phyloP scores from a whole-genome alignment of 2,797 vertebrate species.

The Microhierax caerulescens region DNA sequence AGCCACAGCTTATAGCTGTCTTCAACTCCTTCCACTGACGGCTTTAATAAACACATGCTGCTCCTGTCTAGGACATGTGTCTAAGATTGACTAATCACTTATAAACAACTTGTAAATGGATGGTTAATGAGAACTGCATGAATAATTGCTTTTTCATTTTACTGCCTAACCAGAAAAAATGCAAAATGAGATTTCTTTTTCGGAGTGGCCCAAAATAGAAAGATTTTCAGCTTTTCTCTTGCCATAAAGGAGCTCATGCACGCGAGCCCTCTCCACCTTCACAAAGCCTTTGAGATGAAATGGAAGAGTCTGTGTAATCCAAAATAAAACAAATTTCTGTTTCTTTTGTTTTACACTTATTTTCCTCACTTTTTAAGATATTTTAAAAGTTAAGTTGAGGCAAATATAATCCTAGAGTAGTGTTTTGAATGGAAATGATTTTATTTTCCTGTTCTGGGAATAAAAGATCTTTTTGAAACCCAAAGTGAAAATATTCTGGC shows the following conservation, averaged over 20 bases:
- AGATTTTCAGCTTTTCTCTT: not conserved
- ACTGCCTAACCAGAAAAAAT: conserved; percentile 11
- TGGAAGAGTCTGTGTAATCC: not conserved
- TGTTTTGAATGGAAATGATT: conserved; percentile 14
- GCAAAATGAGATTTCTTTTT: not conserved
- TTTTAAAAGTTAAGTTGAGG: not conserved
- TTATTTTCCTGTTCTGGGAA: conserved; percentile 14
- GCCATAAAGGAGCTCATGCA: not conserved
- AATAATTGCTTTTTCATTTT: conserved; percentile 57
- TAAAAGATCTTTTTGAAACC: conserved; percentile 8
- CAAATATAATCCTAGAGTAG: not conserved
- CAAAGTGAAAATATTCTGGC: not conserved
- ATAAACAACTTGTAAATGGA: conserved; percentile 31
- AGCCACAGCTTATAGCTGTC: not conserved
- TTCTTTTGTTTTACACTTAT: not conserved
- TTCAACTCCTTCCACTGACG: not conserved
- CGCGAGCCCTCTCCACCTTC: not conserved
- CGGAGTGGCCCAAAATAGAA: not conserved
- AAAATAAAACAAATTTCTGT: not conserved
- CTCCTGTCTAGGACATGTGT: not conserved
- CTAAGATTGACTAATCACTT: conserved; percentile 40
- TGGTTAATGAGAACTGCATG: conserved; percentile 49
- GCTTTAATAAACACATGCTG: not conserved
- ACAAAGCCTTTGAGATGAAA: not conserved
- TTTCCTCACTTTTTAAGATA: not conserved